Base-by-base conservation (phyloP, 2,113 vertebrate species). In the Zosterops lateralis region DNA sequence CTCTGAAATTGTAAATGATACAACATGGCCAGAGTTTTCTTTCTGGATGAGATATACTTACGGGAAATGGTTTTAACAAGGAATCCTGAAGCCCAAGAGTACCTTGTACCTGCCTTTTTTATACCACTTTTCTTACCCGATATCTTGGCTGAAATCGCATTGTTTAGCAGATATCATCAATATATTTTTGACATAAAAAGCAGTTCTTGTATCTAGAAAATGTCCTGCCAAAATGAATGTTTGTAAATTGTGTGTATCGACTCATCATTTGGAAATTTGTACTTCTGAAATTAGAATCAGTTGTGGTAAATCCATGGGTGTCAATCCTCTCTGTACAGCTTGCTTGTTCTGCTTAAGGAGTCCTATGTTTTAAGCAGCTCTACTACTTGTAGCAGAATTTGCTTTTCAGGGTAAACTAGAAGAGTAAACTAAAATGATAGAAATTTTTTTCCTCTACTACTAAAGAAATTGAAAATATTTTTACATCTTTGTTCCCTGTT, bases 361-460 rank as follows among this genome's bases (percentile, higher is more conserved):
- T 83, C 6, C 34, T 73, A 4, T 64, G 12, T 68, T 91, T 75
- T 79, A 48, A 24, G 22, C 7, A 75, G 25, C 32, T 34, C 24
- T 72, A 19, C 44, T 61, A 16, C 48, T 84, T 87, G 22, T 48
- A 68, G 16, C 26, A 48, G 17, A 66, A 7, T 10, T 87, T 76
- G 18, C 17, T 78, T 81, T 64, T 61, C 34, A 51, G 47, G 38
- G 5, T 42, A 51, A 48, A 28, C 19, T 65, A 11, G 10, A 86
- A 57, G n/a, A 34, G 8, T 34, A 14, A 68, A 61, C 29, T 51
- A 53, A 89, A 77, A 20, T 2, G 0, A 42, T 58, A 50, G 24
- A 34, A 48, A 0, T 0, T 7, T 19, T 15, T 67, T 61, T 40
- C 19, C 6, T 42, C 38, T 71, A 6, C 47, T 56, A 11, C 38